Conservation (phyloP, 2,888 invertebrate species). For the Calliphora vomitoria region DNA sequence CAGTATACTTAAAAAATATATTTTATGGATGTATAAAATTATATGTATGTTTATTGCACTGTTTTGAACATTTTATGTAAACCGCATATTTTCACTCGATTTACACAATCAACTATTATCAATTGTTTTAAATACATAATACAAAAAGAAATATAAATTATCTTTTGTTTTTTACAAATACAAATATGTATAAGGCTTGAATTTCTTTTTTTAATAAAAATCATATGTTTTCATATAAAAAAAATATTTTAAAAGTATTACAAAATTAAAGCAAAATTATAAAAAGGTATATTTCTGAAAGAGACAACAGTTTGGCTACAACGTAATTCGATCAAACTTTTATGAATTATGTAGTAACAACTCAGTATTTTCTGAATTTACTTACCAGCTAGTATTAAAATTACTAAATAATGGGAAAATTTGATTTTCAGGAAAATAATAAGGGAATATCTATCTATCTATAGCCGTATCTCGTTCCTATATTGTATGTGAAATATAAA, state of each 20-base stretch:
- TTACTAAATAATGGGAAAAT: no score
- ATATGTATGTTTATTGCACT: constrained; percentile 73
- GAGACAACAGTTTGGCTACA: neutral
- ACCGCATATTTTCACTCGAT: neutral
- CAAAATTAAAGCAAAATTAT: neutral
- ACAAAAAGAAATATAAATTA: neutral
- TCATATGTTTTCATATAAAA: neutral
- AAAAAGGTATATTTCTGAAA: neutral
- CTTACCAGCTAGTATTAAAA: no score
- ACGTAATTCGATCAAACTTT: neutral
- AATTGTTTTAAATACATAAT: neutral
- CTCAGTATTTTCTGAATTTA: no score
- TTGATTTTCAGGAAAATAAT: no score
- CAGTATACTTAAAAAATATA: constrained; percentile 42
- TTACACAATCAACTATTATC: constrained; percentile 7
- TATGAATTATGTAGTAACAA: no score
- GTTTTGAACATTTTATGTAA: constrained; percentile 52
- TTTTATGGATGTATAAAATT: constrained; percentile 32
- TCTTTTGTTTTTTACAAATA: neutral
- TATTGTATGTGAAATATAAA: no score
- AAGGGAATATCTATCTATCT: no score
- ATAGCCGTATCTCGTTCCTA: no score
- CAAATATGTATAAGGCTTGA: neutral
- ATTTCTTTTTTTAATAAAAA: no score
- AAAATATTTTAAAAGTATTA: neutral